A percentile compares a stretch with the other conserved stretches of the same genome.
These are phyloP conservation scores for Gorsachius magnificus DNA, from an alignment of 2,797 vertebrate species.

Conservation along the genomic window DNA sequence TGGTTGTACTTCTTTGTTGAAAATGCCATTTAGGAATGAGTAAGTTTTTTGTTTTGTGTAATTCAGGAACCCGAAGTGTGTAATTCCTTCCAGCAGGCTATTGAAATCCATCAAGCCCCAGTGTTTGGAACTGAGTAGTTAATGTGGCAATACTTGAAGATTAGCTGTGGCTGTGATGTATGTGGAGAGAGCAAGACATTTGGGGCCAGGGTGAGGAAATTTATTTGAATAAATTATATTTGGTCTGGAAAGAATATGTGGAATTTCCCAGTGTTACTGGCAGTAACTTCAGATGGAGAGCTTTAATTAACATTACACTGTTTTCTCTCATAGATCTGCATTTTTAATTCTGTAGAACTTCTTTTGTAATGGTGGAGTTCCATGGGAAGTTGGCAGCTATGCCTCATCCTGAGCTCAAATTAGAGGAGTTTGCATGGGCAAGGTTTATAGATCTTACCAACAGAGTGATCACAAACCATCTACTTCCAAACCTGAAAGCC, in stretches of 20 bases:
- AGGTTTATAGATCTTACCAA: neutral
- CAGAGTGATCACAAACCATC: neutral
- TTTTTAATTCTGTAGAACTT: neutral
- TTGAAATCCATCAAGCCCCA: neutral
- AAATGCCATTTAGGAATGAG: neutral
- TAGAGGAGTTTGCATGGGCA: neutral
- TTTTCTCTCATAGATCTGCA: neutral
- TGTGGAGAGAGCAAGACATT: neutral
- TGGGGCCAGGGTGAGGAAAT: neutral
- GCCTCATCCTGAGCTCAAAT: neutral
- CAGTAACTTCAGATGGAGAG: neutral
- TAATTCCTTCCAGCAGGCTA: neutral
- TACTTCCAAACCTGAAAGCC: neutral
- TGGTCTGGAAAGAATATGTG: neutral
- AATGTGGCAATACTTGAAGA: neutral
- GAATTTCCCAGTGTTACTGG: neutral
- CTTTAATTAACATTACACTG: neutral
- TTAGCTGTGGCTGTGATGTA: neutral
- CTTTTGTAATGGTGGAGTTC: neutral
- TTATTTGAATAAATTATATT: neutral
- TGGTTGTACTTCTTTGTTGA: neutral
- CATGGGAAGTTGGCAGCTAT: neutral
- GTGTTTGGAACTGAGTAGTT: neutral
- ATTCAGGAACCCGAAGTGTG: neutral
- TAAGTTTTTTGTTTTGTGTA: conserved; percentile 8